Evolutionary conservation across 1,140 invertebrate genomes (phyloP).

Genomic region (Drosophila lini): DNA sequence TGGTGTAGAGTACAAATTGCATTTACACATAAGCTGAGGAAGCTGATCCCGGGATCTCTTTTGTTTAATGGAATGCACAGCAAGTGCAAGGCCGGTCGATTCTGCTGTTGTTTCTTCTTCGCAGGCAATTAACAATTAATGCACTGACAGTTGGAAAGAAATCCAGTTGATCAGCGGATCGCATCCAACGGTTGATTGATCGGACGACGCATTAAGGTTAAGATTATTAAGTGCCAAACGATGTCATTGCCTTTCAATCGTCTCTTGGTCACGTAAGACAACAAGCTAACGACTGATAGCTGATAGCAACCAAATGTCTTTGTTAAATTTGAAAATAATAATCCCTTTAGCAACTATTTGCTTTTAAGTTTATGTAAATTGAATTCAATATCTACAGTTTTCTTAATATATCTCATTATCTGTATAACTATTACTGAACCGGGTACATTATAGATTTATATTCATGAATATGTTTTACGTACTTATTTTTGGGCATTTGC

Average conservation of each 20-base stretch:
- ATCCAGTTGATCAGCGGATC: slow-evolving; percentile 37
- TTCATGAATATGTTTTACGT: too few species aligned
- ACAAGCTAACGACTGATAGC: slow-evolving; percentile 1
- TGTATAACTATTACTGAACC: too few species aligned
- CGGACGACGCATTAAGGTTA: slow-evolving; percentile 65
- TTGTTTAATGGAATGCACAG: slow-evolving; percentile 46
- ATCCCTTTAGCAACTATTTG: background rate
- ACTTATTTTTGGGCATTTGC: background rate
- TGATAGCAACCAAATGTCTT: slow-evolving; percentile 7
- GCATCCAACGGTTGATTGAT: slow-evolving; percentile 58
- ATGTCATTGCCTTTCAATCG: slow-evolving; percentile 66
- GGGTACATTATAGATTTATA: too few species aligned
- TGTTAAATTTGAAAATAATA: slow-evolving; percentile 3
- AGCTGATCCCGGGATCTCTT: slow-evolving; percentile 35
- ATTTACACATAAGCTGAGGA: background rate
- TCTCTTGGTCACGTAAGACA: slow-evolving; percentile 28
- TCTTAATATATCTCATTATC: background rate
- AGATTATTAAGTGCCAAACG: slow-evolving; percentile 74
- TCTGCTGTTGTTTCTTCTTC: slow-evolving; percentile 19
- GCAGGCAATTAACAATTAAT: slow-evolving; percentile 48
- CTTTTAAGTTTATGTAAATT: background rate
- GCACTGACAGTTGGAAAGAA: slow-evolving; percentile 36
- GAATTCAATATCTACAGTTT: background rate
- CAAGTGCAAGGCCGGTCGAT: slow-evolving; percentile 42
- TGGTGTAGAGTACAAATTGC: slow-evolving; percentile 2